Evolutionary conservation across 2,797 vertebrate species (phyloP), one percentile per base, ranked within the genome.

Genomic region (Oophaga sylvatica): DNA sequence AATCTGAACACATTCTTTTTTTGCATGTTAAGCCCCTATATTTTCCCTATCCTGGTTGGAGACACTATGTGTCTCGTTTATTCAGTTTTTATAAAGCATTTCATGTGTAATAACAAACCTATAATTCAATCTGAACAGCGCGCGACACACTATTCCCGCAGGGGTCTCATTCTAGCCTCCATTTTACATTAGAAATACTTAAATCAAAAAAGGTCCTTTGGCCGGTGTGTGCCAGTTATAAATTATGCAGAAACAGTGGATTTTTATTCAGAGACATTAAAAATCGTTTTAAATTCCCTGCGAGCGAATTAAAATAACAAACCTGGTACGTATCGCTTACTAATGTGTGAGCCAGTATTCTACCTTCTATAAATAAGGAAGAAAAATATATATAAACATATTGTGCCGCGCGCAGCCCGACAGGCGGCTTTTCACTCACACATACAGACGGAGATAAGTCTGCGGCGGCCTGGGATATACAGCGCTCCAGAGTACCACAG

Each of bases 241-340:
- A 89, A 89, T 89, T 89, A 89, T 86, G 70, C 70, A 68, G 75
- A 78, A 89, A 89, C 88, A 86, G 84, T 83, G 80, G 88, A 86
- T 89, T 89, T 41, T 89, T 86, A 89, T 89, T 86, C 88, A 78
- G 79, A 84, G 88, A 86, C 88, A 89, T 89, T 89, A 89, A 89
- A 89, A 86, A 89, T 83, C 84, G 80, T 89, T 89, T 89, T 86
- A 89, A 86, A 89, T 89, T 89, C 84, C 80, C 88, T 86, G 67
- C 79, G 73, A 89, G 84, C 60, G 84, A 86, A 89, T 89, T 85
- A 89, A 89, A 89, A 89, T 79, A 89, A 89, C 88, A 89, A 89
- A 86, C 88, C 88, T 71, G 22, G 73, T 56, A 12, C 22, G 31
- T 89, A 89, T 86, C 88, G 60, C 88, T 89, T 89, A 86, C 88